Evolutionary conservation across 1,140 invertebrate genomes (phyloP).

Genomic region (Sarcophaga peregrina): DNA sequence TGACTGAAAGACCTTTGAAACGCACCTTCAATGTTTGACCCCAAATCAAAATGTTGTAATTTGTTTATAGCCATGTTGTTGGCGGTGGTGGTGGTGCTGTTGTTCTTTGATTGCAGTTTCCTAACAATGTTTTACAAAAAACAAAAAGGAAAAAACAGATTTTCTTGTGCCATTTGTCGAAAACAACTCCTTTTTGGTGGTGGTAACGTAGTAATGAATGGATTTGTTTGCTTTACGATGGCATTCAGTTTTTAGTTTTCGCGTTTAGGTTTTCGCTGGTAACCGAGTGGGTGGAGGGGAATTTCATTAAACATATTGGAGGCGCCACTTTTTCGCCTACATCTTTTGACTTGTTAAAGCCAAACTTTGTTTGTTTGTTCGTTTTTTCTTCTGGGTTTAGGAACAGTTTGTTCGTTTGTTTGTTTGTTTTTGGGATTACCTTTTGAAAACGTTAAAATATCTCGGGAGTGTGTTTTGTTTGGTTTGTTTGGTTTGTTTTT

Average conservation of each 20-base stretch:
- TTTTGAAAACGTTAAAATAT: conserved; percentile 19
- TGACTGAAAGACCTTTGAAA: conserved; percentile 20
- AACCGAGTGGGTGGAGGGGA: not conserved
- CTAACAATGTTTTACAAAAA: not conserved
- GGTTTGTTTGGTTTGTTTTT: not conserved
- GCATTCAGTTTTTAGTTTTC: not conserved
- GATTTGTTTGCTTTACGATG: conserved; percentile 15
- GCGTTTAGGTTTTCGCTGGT: not conserved
- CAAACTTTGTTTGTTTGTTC: not conserved
- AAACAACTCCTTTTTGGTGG: not conserved
- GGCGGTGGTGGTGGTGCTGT: not conserved
- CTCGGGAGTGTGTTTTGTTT: not conserved
- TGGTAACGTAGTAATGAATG: conserved; percentile 1
- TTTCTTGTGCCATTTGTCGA: not conserved
- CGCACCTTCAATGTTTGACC: conserved; percentile 38
- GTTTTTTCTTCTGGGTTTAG: not conserved
- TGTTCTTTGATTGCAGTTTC: not conserved
- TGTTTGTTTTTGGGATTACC: conserved; percentile 21
- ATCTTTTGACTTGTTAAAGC: conserved; percentile 22
- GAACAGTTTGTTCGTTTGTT: not conserved
- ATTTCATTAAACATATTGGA: conserved; percentile 18
- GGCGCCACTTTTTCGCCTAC: conserved; percentile 41
- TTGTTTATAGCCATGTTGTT: not conserved
- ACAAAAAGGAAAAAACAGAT: not conserved
- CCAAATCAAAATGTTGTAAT: conserved; percentile 39